phyloP scores from a whole-genome alignment of 2,888 invertebrate genomes.

The Sinopyrophorus schimmeli region DNA sequence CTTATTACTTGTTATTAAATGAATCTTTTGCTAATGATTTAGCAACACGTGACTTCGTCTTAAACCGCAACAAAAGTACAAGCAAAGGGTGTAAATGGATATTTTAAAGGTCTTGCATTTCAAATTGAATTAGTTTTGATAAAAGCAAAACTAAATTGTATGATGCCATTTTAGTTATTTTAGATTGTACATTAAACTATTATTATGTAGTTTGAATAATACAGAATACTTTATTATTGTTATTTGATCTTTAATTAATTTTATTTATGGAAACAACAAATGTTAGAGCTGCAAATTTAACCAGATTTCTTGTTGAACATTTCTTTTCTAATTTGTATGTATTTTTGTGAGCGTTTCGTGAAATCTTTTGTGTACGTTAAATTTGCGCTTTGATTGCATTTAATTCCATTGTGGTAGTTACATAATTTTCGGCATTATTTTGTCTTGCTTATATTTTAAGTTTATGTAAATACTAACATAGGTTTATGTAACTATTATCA shows the following conservation, averaged over 20 bases:
- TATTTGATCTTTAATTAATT: constrained; percentile 28
- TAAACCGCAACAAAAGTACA: too few species aligned
- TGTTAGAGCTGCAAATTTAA: constrained; percentile 22
- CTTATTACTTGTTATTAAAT: too few species aligned
- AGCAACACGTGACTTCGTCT: too few species aligned
- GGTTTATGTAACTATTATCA: constrained; percentile 42
- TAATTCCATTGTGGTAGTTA: constrained; percentile 32
- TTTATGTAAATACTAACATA: constrained; percentile 54
- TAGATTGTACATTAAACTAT: constrained; percentile 21
- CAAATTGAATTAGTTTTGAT: constrained; percentile 14
- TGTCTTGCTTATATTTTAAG: constrained; percentile 46
- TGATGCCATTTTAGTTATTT: constrained; percentile 29
- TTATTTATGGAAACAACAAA: constrained; percentile 20
- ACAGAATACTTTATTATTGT: constrained; percentile 29
- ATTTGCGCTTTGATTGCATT: constrained; percentile 28
- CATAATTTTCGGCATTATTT: constrained; percentile 47
- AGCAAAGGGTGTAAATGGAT: too few species aligned
- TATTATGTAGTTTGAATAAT: constrained; percentile 15
- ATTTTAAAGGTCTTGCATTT: constrained; percentile 12
- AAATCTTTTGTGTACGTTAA: constrained; percentile 7
- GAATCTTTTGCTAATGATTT: too few species aligned
- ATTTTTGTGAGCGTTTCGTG: background rate
- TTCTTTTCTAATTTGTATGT: background rate
- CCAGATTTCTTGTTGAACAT: background rate
- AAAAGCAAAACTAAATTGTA: constrained; percentile 13